These are phyloP conservation scores for Luperina testacea DNA, from an alignment of 2,888 invertebrate genomes.

Conservation along the genomic window DNA sequence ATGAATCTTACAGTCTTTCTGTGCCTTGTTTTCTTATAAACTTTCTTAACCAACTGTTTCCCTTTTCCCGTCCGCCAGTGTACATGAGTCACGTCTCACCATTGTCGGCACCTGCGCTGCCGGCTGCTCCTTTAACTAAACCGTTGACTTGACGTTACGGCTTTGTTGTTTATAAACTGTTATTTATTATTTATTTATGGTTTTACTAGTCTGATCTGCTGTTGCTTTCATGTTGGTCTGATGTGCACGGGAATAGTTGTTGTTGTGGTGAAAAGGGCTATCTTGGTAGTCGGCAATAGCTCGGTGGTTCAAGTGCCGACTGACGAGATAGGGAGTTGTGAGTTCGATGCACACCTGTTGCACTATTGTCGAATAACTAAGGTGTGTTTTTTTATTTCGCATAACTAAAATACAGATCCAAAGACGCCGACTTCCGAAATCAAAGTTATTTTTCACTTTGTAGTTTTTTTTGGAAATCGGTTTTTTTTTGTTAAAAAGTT, in stretches of 20 bases:
- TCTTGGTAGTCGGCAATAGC: not conserved
- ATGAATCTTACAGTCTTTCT: not conserved
- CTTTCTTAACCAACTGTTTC: not conserved
- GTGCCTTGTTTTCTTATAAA: not conserved
- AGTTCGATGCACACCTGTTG: not conserved
- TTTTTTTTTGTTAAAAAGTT: too few species aligned
- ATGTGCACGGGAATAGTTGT: conserved; percentile 5
- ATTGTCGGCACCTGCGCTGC: conserved; percentile 77
- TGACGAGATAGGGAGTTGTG: not conserved
- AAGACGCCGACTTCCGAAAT: too few species aligned
- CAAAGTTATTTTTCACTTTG: too few species aligned
- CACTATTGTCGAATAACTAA: not conserved
- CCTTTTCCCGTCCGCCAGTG: conserved; percentile 57
- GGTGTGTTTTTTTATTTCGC: not conserved
- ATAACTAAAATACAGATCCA: too few species aligned
- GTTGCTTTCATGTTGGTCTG: conserved; percentile 29
- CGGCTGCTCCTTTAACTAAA: conserved; percentile 67
- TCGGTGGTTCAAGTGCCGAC: not conserved
- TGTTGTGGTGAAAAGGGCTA: not conserved
- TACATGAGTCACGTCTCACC: conserved; percentile 67
- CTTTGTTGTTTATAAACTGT: conserved; percentile 55
- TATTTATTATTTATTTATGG: conserved; percentile 49
- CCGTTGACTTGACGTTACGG: conserved; percentile 62
- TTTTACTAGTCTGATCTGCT: conserved; percentile 19
- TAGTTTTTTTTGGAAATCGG: too few species aligned